A percentile compares a stretch with the other conserved stretches of the same genome.
Evolutionary conservation across 2,113 vertebrate species (phyloP).

Genomic region (Plecotus auritus): DNA sequence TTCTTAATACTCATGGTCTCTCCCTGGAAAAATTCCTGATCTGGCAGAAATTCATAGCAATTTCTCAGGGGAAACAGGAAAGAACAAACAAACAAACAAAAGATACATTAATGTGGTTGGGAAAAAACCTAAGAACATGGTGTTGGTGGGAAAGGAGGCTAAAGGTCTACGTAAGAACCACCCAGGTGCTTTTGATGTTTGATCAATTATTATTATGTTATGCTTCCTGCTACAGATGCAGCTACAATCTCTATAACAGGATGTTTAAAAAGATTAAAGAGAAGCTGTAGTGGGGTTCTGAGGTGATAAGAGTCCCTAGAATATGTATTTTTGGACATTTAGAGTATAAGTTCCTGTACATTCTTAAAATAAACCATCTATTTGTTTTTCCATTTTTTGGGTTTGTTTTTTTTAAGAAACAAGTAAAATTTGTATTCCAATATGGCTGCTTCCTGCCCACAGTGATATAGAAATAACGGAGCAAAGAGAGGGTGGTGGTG

Average conservation of each 20-base stretch:
- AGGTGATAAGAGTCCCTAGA: slow-evolving; percentile 59
- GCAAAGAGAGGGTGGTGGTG: not conserved
- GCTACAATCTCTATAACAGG: slow-evolving; percentile 65
- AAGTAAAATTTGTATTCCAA: slow-evolving; percentile 56
- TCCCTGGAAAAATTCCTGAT: slow-evolving; percentile 51
- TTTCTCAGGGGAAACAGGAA: slow-evolving; percentile 11
- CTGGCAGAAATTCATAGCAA: slow-evolving; percentile 59
- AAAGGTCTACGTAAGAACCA: slow-evolving; percentile 37
- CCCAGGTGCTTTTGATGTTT: slow-evolving; percentile 67
- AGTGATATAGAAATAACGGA: not conserved
- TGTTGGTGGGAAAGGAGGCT: slow-evolving; percentile 38
- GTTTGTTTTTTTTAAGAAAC: slow-evolving; percentile 40
- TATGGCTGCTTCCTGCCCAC: slow-evolving; percentile 57
- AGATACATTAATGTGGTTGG: not conserved
- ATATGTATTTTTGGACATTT: slow-evolving; percentile 67
- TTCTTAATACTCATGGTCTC: slow-evolving; percentile 7
- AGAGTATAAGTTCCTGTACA: slow-evolving; percentile 71
- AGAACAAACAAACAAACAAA: slow-evolving; percentile 34
- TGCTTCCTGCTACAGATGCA: slow-evolving; percentile 68
- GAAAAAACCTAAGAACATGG: not conserved
- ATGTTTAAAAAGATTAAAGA: slow-evolving; percentile 77
- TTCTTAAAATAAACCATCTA: slow-evolving; percentile 63
- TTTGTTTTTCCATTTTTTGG: slow-evolving; percentile 64
- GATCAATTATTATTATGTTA: slow-evolving; percentile 64
- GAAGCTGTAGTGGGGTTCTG: slow-evolving; percentile 30